Evolutionary conservation across 2,888 invertebrate genomes (phyloP), one percentile per base, ranked within the genome.

Genomic region (Bombyx huttoni): DNA sequence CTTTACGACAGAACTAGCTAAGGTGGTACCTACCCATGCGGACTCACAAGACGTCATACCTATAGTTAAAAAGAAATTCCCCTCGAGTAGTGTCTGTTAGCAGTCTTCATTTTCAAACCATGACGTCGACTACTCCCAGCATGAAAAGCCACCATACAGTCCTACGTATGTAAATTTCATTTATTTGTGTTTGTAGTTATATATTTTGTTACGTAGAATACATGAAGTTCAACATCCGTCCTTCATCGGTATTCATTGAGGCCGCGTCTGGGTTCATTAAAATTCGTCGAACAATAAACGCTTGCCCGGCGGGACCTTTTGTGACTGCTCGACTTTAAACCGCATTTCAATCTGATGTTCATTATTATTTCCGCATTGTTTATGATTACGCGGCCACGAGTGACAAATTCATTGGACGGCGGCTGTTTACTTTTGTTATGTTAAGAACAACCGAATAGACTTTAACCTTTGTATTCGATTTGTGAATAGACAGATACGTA

Each of bases 261-360:
- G 63, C 65, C 63, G 64, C 67, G 63, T 69, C 65, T 65, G 65
- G 73, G 74, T 79, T 85, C 82, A 86, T 87, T 87, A 83, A 83
- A 85, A 87, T 85, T 78, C 83, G 77, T 65, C 67, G 72, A 75
- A 83, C 78, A 84, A 83, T 84, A 81, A 81, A 78, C 74, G 74
- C 61, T 61, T 57, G 61, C 63, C 79, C 74, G 76, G 57, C 68
- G 74, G 78, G 82, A 75, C 75, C 78, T 74, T 77, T 80, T 77
- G 75, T 76, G 68, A 67, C 67, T 62, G 68, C 59, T 64, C 66
- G 71, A 75, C 74, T 77, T 78, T 75, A 70, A 76, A 81, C 77
- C 82, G 67, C 78, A 70, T 81, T 81, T 78, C 81, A 83, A 81
- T 84, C 75, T 75, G 78, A 71, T 74, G 70, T 73, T 68, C 68